phyloP scores from a whole-genome alignment of 2,797 vertebrate genomes.

The Lagocephalus sceleratus region DNA sequence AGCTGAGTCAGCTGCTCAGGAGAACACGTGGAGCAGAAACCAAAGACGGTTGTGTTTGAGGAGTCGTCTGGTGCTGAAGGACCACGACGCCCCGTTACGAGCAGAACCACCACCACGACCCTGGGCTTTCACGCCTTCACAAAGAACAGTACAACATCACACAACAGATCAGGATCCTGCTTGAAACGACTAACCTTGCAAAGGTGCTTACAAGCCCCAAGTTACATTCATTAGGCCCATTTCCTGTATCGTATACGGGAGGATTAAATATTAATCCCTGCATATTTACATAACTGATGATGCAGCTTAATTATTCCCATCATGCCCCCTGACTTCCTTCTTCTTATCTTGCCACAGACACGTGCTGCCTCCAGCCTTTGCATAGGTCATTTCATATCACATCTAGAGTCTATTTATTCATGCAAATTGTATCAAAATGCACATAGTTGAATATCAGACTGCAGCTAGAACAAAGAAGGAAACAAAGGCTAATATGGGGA shows the following conservation, averaged over 20 bases:
- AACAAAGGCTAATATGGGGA: constrained; percentile 27
- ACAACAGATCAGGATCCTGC: constrained; percentile 14
- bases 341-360: constrained; percentile 21
- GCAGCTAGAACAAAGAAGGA: constrained; percentile 18
- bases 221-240: constrained; percentile 20
- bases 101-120: not conserved
- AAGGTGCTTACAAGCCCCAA: constrained; percentile 6
- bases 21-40: no score
- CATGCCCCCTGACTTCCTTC: constrained; percentile 26
- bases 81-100: no score
- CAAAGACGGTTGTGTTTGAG: no score
- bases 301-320: constrained; percentile 49
- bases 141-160: not conserved
- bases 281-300: constrained; percentile 51
- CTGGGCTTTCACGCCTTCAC: no score
- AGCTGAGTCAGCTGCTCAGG: no score
- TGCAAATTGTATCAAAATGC: constrained; percentile 45
- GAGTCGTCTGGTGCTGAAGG: no score
- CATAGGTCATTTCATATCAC: constrained; percentile 34
- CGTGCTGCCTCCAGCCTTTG: constrained; percentile 24
- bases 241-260: constrained; percentile 24
- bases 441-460: constrained; percentile 39
- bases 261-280: constrained; percentile 42
- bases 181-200: constrained; percentile 27
- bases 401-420: constrained; percentile 40